phyloP scores from a whole-genome alignment of 2,888 invertebrate species.

The Danaus chrysippus region DNA sequence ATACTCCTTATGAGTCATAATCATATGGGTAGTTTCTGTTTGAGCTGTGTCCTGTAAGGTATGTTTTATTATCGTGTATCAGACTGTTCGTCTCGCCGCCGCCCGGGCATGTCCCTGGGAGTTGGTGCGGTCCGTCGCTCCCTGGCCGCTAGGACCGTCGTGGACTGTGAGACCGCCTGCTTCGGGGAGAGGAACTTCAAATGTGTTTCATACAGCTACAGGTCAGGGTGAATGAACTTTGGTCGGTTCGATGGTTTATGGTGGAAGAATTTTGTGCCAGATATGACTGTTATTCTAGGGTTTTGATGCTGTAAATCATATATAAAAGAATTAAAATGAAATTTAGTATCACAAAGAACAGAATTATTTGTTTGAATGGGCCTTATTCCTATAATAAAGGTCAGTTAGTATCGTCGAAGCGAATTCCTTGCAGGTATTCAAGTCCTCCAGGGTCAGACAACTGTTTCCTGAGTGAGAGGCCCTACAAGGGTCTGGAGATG shows the following conservation, averaged over 20 bases:
- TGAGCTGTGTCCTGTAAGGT: too few relatives aligned
- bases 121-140: constrained; percentile 83
- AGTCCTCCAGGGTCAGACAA: constrained; percentile 82
- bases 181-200: constrained; percentile 83
- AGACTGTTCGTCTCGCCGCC: constrained; percentile 88
- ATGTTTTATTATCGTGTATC: constrained; percentile 9
- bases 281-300: too few relatives aligned
- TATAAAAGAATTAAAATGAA: too few relatives aligned
- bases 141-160: constrained; percentile 82
- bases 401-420: too few relatives aligned
- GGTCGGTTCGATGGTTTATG: too few relatives aligned
- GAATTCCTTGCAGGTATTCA: constrained; percentile 61
- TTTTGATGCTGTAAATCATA: too few relatives aligned
- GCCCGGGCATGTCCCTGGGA: constrained; percentile 86
- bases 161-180: constrained; percentile 88
- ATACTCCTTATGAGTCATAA: too few relatives aligned
- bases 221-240: constrained; percentile 57
- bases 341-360: too few relatives aligned
- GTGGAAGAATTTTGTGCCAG: too few relatives aligned
- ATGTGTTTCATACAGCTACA: constrained; percentile 88
- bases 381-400: too few relatives aligned
- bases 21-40: too few relatives aligned
- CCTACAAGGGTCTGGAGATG: constrained; percentile 83
- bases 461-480: constrained; percentile 86
- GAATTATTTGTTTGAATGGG: too few relatives aligned